Evolutionary conservation across 2,797 vertebrate genomes (phyloP), one percentile per base, ranked within the genome.

Genomic region (Pygocentrus nattereri): DNA sequence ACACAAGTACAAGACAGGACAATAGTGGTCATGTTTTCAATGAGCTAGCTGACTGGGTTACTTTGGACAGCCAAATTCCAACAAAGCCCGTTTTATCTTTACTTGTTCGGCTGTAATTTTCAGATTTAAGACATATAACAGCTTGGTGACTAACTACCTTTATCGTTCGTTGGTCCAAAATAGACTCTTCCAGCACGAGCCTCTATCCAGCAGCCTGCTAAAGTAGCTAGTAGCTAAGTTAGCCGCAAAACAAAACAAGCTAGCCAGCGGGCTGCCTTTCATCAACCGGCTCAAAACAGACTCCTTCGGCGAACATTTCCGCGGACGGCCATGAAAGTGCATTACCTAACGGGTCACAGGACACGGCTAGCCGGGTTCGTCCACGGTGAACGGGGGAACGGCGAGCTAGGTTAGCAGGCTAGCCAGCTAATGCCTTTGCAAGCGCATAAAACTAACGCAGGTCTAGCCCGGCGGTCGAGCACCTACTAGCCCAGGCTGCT

Each of bases 191-290:
- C 19, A 49, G 16, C n/a, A 19, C 11, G 59, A 76, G 44, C 44
- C 73, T 74, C 31, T 59, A 27, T 76, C 47, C 23, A 49, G 59
- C 38, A 23, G 41, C 74, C 76, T 59, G 75, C 81, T 74, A 74
- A 73, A 58, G 75, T 31, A 34, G 77, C 74, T 54, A 79, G 77
- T 54, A 79, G 77, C 77, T 25, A 59, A 78, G 49, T 78, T 78
- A 83, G 72, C 82, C 56, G 23, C 64, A 68, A 44, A 78, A 79
- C 76, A 79, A 62, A 79, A 83, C 76, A 83, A 16, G 76, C 61
- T 82, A 78, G 62, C 81, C 65, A 23, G 10, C 27, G 10, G n/a
- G 30, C 50, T 50, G 44, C 31, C 44, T 54, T 54, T 67, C 69
- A 52, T 67, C 71, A 31, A 59, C 16, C 68, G n/a, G 44, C 31